A percentile compares a stretch with the other conserved stretches of the same genome.
Conservation (phyloP, 2,797 vertebrate genomes). For the Mormyrops boulengeri region DNA sequence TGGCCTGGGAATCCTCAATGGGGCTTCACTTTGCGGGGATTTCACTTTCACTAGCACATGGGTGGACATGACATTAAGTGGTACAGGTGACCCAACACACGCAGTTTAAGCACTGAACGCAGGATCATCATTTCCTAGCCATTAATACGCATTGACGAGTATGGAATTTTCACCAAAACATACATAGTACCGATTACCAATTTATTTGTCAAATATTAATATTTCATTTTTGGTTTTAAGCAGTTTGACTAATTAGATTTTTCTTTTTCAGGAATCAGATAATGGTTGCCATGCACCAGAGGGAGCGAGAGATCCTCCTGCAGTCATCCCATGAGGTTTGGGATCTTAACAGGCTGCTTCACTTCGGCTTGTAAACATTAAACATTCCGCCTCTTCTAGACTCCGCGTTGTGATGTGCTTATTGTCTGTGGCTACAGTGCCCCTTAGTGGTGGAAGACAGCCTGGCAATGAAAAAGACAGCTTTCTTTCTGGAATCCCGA, state of each 20-base stretch:
- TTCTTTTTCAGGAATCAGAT: slow-evolving; percentile 11
- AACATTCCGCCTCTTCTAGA: not conserved
- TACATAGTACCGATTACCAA: not conserved
- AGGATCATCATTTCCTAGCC: not conserved
- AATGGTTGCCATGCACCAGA: slow-evolving; percentile 5
- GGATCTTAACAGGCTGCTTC: slow-evolving; percentile 25
- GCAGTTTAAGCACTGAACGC: not conserved
- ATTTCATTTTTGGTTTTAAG: not conserved
- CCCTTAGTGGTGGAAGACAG: slow-evolving; percentile 52
- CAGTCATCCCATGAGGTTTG: slow-evolving; percentile 18
- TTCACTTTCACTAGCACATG: not conserved
- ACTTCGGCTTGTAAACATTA: slow-evolving; percentile 8
- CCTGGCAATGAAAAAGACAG: not conserved
- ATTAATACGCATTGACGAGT: not conserved
- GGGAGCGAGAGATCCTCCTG: slow-evolving; percentile 21
- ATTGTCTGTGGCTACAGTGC: slow-evolving; percentile 51
- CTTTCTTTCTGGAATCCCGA: not conserved
- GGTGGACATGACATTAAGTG: not conserved
- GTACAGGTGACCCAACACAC: not conserved
- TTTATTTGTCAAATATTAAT: not conserved
- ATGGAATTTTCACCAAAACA: not conserved
- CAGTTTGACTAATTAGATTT: not conserved
- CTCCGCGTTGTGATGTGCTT: not conserved
- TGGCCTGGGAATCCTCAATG: not conserved
- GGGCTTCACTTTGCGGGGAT: not conserved